Evolutionary conservation across 2,113 vertebrate species (phyloP), one percentile per base, ranked within the genome.

Genomic region (Paramisgurnus dabryanus): DNA sequence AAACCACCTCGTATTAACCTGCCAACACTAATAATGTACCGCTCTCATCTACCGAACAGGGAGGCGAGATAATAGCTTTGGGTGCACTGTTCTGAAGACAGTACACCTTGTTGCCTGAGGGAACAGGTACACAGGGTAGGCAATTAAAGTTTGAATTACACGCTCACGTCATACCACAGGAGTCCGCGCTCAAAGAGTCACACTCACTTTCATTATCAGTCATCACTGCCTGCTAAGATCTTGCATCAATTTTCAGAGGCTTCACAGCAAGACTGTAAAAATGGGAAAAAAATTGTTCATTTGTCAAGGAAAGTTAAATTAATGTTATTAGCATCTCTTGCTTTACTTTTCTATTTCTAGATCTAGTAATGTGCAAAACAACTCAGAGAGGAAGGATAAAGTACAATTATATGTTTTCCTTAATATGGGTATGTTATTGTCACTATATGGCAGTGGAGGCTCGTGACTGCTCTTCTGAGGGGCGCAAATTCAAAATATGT

Each of bases 91-190:
- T 73, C 41, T 40, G 22, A 71, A 71, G 60, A 67, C 79, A 66
- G 57, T 64, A 58, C 71, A 64, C 79, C 72, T 67, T 67, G 63
- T 60, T 81, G 71, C 79, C 71, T 12, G 65, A n/a, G 71, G 79
- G 71, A 77, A 58, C 53, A 75, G 53, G n/a, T 60, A 57, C 22
- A 81, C 79, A 17, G 49, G 18, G 65, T 39, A 81, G 71, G 61
- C 71, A 81, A 81, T 81, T 81, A 81, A 81, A 67, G 53, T 75
- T 49, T 58, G 64, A 81, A 81, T 81, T 55, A 67, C 41, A 81
- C 5, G 55, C 71, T 81, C 61, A 40, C 53, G 18, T 74, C 49
- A 58, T 67, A 67, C 64, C 61, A 57, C 78, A 65, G 11, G 17
- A 65, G 65, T 67, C n/a, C 17, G 17, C 3, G 13, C 45, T 74